A percentile compares a stretch with the other conserved stretches of the same genome.
phyloP scores from a whole-genome alignment of 2,113 vertebrate species.

The Coreoperca whiteheadi region DNA sequence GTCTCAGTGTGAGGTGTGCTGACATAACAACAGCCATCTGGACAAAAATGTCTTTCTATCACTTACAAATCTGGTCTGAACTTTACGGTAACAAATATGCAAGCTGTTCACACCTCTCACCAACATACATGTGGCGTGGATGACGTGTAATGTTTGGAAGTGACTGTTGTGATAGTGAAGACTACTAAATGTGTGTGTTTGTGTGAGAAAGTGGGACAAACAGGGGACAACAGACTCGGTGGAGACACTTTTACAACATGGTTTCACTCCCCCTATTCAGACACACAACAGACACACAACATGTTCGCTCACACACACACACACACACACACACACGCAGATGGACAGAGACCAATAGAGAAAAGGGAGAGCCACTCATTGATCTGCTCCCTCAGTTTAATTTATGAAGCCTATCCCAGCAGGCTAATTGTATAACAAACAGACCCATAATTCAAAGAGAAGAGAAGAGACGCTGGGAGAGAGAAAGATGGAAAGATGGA shows the following conservation, averaged over 20 bases:
- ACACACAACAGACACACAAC: constrained; percentile 50
- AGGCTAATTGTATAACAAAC: constrained; percentile 87
- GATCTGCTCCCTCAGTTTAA: constrained; percentile 75
- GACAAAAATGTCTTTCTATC: constrained; percentile 56
- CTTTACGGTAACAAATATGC: constrained; percentile 67
- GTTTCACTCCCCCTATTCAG: constrained; percentile 53
- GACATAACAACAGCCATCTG: constrained; percentile 71
- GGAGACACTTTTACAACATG: constrained; percentile 64
- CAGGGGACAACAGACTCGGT: constrained; percentile 39
- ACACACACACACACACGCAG: constrained; percentile 44
- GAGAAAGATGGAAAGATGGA: constrained; percentile 52
- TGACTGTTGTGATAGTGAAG: constrained; percentile 44
- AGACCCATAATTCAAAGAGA: constrained; percentile 74
- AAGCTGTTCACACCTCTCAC: constrained; percentile 72
- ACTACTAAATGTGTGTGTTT: constrained; percentile 16
- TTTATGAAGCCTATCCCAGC: constrained; percentile 74
- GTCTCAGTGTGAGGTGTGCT: constrained; percentile 56
- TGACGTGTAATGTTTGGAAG: constrained; percentile 62
- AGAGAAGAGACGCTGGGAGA: constrained; percentile 51
- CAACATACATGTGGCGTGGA: constrained; percentile 59
- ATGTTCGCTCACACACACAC: constrained; percentile 46
- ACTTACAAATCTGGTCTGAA: constrained; percentile 65
- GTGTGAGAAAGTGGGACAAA: constrained; percentile 44
- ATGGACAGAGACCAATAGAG: constrained; percentile 67
- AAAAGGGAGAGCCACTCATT: constrained; percentile 64